Conservation (phyloP, 92 coral and sea anemone species). For the Actinostola sp. region DNA sequence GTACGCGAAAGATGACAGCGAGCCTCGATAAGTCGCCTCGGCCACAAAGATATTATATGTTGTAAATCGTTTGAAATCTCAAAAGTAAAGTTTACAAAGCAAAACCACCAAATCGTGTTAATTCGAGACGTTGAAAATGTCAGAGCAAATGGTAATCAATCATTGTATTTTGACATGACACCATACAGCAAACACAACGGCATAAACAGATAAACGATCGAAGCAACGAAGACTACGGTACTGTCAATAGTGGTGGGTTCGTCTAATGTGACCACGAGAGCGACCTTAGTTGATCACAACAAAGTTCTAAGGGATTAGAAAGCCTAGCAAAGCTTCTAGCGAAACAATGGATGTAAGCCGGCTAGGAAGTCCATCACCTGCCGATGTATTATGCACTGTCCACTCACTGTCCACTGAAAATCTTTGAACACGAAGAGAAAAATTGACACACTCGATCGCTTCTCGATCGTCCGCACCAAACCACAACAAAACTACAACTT, state of each 20-base stretch:
- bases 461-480: too few species aligned
- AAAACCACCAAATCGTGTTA: constrained; percentile 22
- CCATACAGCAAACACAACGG: constrained; percentile 19
- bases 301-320: neutral
- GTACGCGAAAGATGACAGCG: neutral
- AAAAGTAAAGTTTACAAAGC: constrained; percentile 1
- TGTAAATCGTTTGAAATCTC: neutral
- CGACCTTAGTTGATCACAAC: neutral
- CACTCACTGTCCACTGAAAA: neutral
- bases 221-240: too few species aligned
- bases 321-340: neutral
- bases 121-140: constrained; percentile 16
- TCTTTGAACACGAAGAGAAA: neutral
- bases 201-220: too few species aligned
- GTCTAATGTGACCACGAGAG: constrained; percentile 1
- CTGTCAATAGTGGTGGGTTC: too few species aligned
- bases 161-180: too few species aligned
- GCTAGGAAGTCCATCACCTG: constrained; percentile 15
- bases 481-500: constrained; percentile 12
- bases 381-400: constrained; percentile 2
- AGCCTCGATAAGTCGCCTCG: neutral
- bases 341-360: constrained; percentile 8
- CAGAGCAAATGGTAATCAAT: constrained; percentile 10
- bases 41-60: neutral
- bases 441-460: neutral